Base-by-base conservation (phyloP, 2,113 vertebrate genomes). In the Eupsittula cactorum region DNA sequence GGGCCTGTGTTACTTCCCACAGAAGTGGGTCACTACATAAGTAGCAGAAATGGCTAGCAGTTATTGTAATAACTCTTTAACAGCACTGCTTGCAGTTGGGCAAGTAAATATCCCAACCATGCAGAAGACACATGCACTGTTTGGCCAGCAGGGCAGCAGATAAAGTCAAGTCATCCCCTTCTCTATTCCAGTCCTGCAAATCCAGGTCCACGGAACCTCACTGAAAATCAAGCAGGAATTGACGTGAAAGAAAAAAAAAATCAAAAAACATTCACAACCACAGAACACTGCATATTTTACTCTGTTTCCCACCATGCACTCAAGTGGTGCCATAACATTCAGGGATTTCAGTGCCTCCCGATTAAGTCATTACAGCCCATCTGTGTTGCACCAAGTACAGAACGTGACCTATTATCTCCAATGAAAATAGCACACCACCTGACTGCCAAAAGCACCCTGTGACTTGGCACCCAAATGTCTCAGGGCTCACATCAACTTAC, bases 321-420 rank as follows among this genome's bases (percentile, higher is more conserved):
- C 1, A 0, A 83, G 68, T 90, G 35, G 39, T 88, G 82, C 68
- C 42, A 60, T 9, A 96, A 39, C 33, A 57, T 86, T 86, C 71
- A 90, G 20, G 6, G 9, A 78, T 83, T 87, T 90, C 76, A 18
- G 35, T 88, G 79, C 73, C 80, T 95, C 76, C 24, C 1, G 0
- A 94, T 93, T 88, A 94, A 95, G 73, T 86, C 86, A 88, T 88
- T 92, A 84, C 83, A 97, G 90, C 76, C 95, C 96, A 90, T 94
- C 93, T 97, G 92, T 81, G 90, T 71, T 83, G 77, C 95, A 97
- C 68, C 55, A 88, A 92, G 90, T 91, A 91, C 88, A 96, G 90
- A 96, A 94, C 50, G 24, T 96, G 93, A 94, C 82, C 90, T 93
- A 94, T 88, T 94, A 86, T 96, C 35, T 90, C 64, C 18, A 86